A percentile compares a stretch with the other conserved stretches of the same genome.
These are phyloP conservation scores for Danio tinwini DNA, from an alignment of 2,797 vertebrate species.

Conservation along the genomic window DNA sequence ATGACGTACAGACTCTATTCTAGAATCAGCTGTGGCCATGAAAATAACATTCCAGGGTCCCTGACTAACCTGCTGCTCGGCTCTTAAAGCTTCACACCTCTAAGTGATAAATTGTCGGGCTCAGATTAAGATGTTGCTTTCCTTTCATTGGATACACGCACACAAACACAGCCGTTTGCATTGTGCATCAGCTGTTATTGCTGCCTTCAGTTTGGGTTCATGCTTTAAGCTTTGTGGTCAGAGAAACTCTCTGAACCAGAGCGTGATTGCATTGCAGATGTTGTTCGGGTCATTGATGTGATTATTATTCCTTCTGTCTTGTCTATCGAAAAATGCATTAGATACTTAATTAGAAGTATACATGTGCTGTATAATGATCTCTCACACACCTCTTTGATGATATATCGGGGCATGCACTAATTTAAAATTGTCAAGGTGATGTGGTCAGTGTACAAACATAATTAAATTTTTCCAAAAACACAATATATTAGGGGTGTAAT, in stretches of 20 bases:
- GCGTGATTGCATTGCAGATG: not conserved
- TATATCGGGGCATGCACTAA: not conserved
- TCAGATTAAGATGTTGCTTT: conserved; percentile 49
- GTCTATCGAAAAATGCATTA: not conserved
- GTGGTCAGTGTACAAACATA: not conserved
- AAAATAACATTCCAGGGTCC: conserved; percentile 65
- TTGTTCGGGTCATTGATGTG: not conserved
- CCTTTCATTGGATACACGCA: conserved; percentile 12
- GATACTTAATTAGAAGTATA: not conserved
- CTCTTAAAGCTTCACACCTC: conserved; percentile 59
- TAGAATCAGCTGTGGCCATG: conserved; percentile 62
- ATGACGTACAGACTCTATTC: conserved; percentile 64
- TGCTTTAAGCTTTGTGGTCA: not conserved
- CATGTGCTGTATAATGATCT: not conserved
- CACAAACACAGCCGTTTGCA: not conserved
- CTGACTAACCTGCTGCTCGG: conserved; percentile 60
- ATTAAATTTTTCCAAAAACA: not conserved
- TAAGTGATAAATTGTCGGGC: conserved; percentile 43
- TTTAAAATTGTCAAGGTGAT: not conserved
- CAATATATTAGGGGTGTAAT: too few species aligned
- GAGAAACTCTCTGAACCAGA: not conserved
- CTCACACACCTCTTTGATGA: not conserved
- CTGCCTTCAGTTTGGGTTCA: not conserved
- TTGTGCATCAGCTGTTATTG: conserved; percentile 12
- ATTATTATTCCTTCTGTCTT: not conserved